Evolutionary conservation across 2,113 vertebrate genomes (phyloP), one percentile per base, ranked within the genome.

Genomic region (Salminus brasiliensis): DNA sequence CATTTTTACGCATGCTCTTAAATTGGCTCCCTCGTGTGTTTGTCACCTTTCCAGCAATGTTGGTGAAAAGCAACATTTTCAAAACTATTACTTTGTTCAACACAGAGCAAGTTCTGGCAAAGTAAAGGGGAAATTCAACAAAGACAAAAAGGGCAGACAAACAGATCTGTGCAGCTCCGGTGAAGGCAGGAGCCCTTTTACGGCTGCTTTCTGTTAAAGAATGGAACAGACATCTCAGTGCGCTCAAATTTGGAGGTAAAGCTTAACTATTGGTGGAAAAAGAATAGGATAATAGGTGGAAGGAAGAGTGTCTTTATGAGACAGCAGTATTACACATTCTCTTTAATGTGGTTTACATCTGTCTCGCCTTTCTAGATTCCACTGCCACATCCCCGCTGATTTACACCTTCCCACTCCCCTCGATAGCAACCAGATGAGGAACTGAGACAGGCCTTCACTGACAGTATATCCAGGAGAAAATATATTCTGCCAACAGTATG

Each of bases 311-410:
- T 32, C 62, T 39, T 66, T 66, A 79, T 80, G 85, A 72, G 70
- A 45, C 81, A 81, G 79, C 52, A 62, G 41, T 30, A 9, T 63
- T 63, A n/a, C 57, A 79, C 60, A 68, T 57, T 72, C 63, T 62
- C 81, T 89, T 87, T 90, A 76, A 91, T 89, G 85, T 90, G 87
- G 87, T 76, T 85, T 80, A 32, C 12, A n/a, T 74, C 84, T 82
- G 84, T 85, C 85, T 87, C 84, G 34, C 47, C 69, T 79, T 71
- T 49, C 67, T 81, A 82, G 80, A 83, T 65, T 52, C 32, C 27
- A 23, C 85, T 23, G 85, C 86, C 84, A 87, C 63, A 79, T 83
- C 68, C 81, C 72, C 39, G n/a, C 78, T 88, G 85, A 89, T 91
- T 89, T 89, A 89, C 84, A 88, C 87, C 80, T 76, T 85, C 80